Conservation (phyloP, 2,113 vertebrate genomes). For the Arizona elegans region DNA sequence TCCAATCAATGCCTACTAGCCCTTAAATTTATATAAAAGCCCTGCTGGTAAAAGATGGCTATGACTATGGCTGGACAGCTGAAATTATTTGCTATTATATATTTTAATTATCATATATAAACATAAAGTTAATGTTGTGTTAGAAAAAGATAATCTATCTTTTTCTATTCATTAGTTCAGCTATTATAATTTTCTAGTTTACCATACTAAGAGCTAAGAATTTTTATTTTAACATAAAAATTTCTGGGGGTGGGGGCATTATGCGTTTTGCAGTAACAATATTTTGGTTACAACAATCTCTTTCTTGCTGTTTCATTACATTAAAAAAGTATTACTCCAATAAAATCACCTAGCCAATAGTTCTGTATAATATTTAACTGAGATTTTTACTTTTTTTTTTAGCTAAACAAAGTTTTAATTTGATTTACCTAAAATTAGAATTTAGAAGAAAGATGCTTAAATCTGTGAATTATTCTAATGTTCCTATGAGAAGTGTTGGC, state of each 20-base stretch:
- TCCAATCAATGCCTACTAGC: neutral
- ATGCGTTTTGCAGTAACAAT: neutral
- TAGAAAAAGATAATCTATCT: neutral
- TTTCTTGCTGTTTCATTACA: neutral
- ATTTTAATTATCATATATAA: neutral
- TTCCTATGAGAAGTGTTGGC: neutral
- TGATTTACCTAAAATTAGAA: neutral
- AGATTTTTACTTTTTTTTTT: neutral
- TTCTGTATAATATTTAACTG: neutral
- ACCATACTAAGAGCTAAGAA: neutral
- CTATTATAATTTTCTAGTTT: neutral
- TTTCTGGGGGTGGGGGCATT: neutral
- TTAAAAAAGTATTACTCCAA: neutral
- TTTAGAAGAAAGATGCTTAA: neutral
- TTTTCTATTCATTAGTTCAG: neutral
- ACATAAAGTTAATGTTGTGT: neutral
- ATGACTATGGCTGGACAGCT: neutral
- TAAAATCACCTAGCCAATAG: neutral
- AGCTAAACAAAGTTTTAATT: neutral
- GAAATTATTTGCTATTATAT: neutral
- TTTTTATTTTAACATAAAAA: neutral
- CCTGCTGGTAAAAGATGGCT: neutral
- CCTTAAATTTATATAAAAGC: neutral
- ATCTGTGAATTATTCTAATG: neutral
- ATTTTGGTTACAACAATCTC: neutral